These are phyloP conservation scores for Parapsyche elsis DNA, from an alignment of 1,140 invertebrate genomes.

Conservation along the genomic window DNA sequence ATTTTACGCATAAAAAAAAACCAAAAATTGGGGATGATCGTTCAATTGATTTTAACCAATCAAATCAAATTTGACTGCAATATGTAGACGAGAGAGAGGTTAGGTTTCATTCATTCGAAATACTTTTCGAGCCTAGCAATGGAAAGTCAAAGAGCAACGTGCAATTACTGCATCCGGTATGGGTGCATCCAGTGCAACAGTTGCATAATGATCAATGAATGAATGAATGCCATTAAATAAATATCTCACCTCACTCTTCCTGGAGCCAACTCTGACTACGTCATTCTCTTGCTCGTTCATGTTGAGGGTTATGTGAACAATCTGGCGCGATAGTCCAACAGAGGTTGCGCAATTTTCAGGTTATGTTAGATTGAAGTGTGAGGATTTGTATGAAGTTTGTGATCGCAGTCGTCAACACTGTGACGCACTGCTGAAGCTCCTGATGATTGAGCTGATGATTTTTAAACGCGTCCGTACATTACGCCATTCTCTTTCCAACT, in stretches of 20 bases:
- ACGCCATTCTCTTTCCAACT: neutral
- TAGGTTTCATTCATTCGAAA: too few species aligned
- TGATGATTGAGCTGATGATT: neutral
- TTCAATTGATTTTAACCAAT: too few species aligned
- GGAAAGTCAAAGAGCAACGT: neutral
- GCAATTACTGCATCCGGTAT: neutral
- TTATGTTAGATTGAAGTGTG: neutral
- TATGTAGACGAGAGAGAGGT: too few species aligned
- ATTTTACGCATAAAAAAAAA: too few species aligned
- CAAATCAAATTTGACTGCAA: too few species aligned
- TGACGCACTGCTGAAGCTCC: constrained; percentile 43
- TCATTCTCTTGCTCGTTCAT: constrained; percentile 54
- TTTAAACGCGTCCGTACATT: neutral
- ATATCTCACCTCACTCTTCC: constrained; percentile 63
- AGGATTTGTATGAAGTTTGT: neutral
- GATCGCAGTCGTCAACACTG: constrained; percentile 52
- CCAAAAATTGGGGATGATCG: too few species aligned
- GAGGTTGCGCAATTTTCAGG: neutral
- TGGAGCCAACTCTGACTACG: constrained; percentile 63
- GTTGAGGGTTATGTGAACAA: constrained; percentile 40
- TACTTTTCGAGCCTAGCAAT: too few species aligned
- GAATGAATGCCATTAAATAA: neutral
- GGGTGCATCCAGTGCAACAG: neutral
- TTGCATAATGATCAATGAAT: neutral
- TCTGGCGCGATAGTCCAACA: neutral